Conservation (phyloP, 2,888 invertebrate species). For the Lathronympha strigana region DNA sequence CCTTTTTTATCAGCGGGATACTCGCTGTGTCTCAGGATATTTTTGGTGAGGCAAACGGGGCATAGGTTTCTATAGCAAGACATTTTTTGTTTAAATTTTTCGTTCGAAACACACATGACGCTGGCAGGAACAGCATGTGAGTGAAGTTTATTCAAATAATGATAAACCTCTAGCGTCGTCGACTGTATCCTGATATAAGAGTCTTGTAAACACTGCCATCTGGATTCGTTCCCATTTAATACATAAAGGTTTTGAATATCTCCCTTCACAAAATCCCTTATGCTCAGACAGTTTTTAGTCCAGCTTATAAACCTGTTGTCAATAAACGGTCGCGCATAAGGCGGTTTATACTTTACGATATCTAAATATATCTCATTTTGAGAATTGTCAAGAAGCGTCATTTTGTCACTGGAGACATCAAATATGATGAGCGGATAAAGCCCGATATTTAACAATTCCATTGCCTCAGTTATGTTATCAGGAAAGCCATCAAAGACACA, state of each 20-base stretch:
- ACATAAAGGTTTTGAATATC: slow-evolving; percentile 82
- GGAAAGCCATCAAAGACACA: slow-evolving; percentile 87
- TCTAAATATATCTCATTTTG: slow-evolving; percentile 64
- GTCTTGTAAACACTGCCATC: slow-evolving; percentile 82
- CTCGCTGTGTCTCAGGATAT: slow-evolving; percentile 66
- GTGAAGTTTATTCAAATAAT: slow-evolving; percentile 78
- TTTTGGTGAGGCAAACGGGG: slow-evolving; percentile 81
- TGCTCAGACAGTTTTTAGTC: slow-evolving; percentile 57
- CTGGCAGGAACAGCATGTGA: slow-evolving; percentile 76
- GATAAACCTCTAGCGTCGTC: slow-evolving; percentile 72
- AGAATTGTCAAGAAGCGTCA: slow-evolving; percentile 68
- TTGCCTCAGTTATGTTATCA: slow-evolving; percentile 74
- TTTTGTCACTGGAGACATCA: slow-evolving; percentile 71
- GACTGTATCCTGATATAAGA: slow-evolving; percentile 65
- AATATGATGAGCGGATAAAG: slow-evolving; percentile 85
- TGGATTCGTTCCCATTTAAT: slow-evolving; percentile 78
- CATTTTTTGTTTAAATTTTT: slow-evolving; percentile 78
- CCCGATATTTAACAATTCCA: slow-evolving; percentile 74
- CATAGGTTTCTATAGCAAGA: slow-evolving; percentile 82
- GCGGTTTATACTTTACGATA: slow-evolving; percentile 63
- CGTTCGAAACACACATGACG: slow-evolving; percentile 83
- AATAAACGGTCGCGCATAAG: slow-evolving; percentile 70
- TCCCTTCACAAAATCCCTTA: slow-evolving; percentile 78
- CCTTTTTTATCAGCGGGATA: slow-evolving; percentile 81
- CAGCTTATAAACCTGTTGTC: slow-evolving; percentile 73